Percentiles rank a stretch among this genome's conserved stretches.
These are phyloP conservation scores for Paramormyrops kingsleyae DNA, from an alignment of 2,113 vertebrate species.

Conservation along the genomic window DNA sequence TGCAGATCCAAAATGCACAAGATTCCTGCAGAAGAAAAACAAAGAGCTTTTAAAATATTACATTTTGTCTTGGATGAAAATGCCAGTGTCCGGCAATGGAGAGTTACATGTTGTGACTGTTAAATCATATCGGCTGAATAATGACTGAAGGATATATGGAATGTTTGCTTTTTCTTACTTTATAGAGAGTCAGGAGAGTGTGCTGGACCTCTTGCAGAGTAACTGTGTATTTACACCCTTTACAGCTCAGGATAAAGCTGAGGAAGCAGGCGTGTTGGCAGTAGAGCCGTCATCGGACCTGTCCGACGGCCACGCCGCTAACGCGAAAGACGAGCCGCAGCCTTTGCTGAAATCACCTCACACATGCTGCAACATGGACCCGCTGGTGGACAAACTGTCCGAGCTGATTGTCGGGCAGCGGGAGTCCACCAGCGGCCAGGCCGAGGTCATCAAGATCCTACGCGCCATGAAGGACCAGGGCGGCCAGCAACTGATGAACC, in stretches of 20 bases:
- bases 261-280: slow-evolving; percentile 11
- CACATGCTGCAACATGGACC: slow-evolving; percentile 15
- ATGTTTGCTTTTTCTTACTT: neutral
- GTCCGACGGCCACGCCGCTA: neutral
- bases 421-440: slow-evolving; percentile 35
- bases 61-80: neutral
- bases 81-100: neutral
- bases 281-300: neutral
- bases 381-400: slow-evolving; percentile 22
- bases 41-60: neutral
- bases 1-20: neutral
- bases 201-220: neutral
- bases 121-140: neutral
- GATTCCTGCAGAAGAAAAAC: neutral
- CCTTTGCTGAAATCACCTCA: neutral
- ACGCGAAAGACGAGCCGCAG: neutral
- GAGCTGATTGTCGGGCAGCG: slow-evolving; percentile 44
- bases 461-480: slow-evolving; percentile 34
- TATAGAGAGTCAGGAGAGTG: neutral
- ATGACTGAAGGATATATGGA: neutral
- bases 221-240: neutral
- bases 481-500: slow-evolving; percentile 40
- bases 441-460: slow-evolving; percentile 41
- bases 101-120: neutral
- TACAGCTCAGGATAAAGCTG: neutral